These are phyloP conservation scores for Drosophila persimilis DNA, from an alignment of 1,140 invertebrate species.

Conservation along the genomic window DNA sequence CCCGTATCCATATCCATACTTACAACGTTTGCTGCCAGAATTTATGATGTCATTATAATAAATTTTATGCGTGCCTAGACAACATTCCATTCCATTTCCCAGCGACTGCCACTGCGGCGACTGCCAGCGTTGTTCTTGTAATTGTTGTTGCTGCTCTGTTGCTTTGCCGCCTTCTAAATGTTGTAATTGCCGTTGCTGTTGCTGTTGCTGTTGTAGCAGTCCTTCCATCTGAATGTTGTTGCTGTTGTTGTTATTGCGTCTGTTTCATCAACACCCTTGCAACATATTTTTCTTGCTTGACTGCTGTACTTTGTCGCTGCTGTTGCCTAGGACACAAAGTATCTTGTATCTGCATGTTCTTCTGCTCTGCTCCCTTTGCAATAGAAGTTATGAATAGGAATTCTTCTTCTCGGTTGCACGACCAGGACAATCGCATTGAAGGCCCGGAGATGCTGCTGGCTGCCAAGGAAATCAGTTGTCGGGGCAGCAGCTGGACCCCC, in stretches of 20 bases:
- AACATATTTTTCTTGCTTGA: conserved; percentile 62
- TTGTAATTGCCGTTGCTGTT: conserved; percentile 25
- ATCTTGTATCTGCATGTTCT: conserved; percentile 67
- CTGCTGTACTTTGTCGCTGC: conserved; percentile 66
- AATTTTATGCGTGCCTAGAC: conserved; percentile 75
- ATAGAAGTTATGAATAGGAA: conserved; percentile 69
- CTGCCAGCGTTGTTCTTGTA: conserved; percentile 34
- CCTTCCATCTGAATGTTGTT: conserved; percentile 26
- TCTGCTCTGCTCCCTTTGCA: conserved; percentile 6
- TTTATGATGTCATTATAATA: conserved; percentile 81
- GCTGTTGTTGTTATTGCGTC: conserved; percentile 20
- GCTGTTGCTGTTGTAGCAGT: conserved; percentile 23
- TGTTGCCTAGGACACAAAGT: conserved; percentile 68
- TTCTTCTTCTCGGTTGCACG: conserved; percentile 47
- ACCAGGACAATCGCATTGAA: conserved; percentile 49
- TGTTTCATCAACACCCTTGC: conserved; percentile 47
- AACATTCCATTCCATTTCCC: conserved; percentile 43
- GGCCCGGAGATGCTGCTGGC: conserved; percentile 17
- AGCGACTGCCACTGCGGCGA: conserved; percentile 35
- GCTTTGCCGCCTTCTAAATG: conserved; percentile 15
- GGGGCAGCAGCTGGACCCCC: conserved; percentile 3
- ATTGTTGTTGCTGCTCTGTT: conserved; percentile 22
- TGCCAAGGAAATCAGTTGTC: conserved; percentile 56
- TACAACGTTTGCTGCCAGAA: conserved; percentile 49
- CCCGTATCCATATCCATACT: conserved; percentile 27